These are phyloP conservation scores for Tenodera sinensis DNA, from an alignment of 2,888 invertebrate species.

Conservation along the genomic window DNA sequence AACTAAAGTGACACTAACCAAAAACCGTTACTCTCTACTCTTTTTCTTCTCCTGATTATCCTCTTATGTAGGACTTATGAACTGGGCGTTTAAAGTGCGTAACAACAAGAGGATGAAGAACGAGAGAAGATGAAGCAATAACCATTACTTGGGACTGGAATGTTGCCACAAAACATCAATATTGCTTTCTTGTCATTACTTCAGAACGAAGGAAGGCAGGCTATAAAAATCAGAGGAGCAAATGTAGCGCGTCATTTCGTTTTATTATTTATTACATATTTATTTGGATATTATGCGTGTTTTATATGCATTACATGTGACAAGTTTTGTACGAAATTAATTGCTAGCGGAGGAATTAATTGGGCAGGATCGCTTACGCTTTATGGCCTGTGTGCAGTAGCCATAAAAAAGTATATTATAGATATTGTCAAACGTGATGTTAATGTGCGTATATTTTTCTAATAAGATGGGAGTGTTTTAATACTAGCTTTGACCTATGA, in stretches of 20 bases:
- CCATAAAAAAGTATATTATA: not conserved
- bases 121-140: too few species aligned
- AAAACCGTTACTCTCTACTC: too few species aligned
- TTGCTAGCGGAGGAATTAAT: not conserved
- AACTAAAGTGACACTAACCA: too few species aligned
- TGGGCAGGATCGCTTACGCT: not conserved
- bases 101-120: too few species aligned
- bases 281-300: not conserved
- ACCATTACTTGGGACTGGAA: too few species aligned
- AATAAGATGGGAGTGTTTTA: not conserved
- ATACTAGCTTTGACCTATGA: not conserved
- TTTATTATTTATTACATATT: not conserved
- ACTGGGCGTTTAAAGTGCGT: too few species aligned
- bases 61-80: too few species aligned
- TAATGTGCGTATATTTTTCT: not conserved
- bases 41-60: too few species aligned
- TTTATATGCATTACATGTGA: not conserved
- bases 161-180: too few species aligned
- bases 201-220: not conserved
- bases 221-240: not conserved
- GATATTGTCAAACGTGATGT: not conserved
- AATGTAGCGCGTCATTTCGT: not conserved
- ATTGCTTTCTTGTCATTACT: not conserved
- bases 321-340: not conserved
- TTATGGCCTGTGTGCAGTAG: not conserved